phyloP scores from a whole-genome alignment of 2,888 invertebrate species.

The Seira ritae region DNA sequence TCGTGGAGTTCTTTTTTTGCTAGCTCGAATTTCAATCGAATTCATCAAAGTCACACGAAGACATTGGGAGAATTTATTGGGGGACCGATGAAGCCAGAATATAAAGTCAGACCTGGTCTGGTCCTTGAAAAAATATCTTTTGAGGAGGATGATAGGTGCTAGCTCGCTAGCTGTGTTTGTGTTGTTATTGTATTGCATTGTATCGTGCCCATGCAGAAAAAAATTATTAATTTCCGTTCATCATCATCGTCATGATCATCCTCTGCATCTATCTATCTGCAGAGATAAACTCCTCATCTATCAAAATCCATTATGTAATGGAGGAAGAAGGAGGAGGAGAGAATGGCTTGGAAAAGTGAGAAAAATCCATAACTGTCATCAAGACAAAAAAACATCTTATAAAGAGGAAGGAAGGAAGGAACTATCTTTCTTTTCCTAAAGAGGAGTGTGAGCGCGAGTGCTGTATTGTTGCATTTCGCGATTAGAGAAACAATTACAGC shows the following conservation, averaged over 20 bases:
- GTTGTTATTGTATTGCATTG: neutral
- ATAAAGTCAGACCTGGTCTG: neutral
- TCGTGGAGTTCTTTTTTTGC: neutral
- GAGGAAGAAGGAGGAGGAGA: neutral
- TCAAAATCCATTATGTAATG: slow-evolving; percentile 26
- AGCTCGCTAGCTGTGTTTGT: neutral
- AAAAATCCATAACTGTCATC: slow-evolving; percentile 47
- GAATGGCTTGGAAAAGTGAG: neutral
- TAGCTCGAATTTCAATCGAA: no score
- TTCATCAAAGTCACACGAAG: no score
- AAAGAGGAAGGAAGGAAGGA: slow-evolving; percentile 44
- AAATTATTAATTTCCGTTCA: slow-evolving; percentile 55
- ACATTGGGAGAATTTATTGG: no score
- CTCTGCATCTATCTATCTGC: no score
- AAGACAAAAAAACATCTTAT: neutral
- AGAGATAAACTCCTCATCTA: no score
- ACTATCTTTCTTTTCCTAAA: slow-evolving; percentile 34
- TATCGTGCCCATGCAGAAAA: neutral
- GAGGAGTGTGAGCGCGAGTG: neutral
- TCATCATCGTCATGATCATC: no score
- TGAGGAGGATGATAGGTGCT: no score
- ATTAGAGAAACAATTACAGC: slow-evolving; percentile 16
- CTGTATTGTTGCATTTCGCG: neutral
- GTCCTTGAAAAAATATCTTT: neutral
- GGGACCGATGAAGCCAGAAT: neutral